Base-by-base conservation (phyloP, 1,140 invertebrate genomes). In the Lysiphlebus fabarum region DNA sequence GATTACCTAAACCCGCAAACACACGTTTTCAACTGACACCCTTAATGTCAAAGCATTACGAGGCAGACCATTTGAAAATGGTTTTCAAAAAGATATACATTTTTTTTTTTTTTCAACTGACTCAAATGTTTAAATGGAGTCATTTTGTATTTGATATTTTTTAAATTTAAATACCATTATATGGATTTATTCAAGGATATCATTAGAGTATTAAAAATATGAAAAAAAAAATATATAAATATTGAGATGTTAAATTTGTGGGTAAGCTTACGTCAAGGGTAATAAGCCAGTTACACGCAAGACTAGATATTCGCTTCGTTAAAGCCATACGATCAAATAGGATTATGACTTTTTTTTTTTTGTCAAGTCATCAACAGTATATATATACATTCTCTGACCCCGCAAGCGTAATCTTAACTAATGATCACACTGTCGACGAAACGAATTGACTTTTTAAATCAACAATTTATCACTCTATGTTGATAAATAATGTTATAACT, bases 1-100 rank as follows among this genome's bases (percentile, higher is more conserved):
- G 65, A 78, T 76, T 76, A 74, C 74, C 73, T 75, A 75, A 26
- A 67, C 69, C 73, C 73, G 67, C 74, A 75, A 76, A 76, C 72
- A 74, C 72, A 76, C 74, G 17, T 26, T 51, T 36, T n/a, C 71
- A 68, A 69, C 68, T 65, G 66, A 58, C 66, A 37, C 54, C 59
- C 70, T 70, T 70, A 70, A 73, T 67, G 72, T 69, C 64, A 63
- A 67, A 60, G 67, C 67, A 71, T 71, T 70, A 72, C 58, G 17
- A 26, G 17, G 17, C 17, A 26, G 17, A 26, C 17, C 17, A 26
- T 26, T 26, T 26, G 17, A 26, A 26, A 26, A 26, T 26, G 17
- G 17, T 26, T 26, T 26, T 26, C 17, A 26, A 26, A 26, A n/a
- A n/a, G n/a, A n/a, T n/a, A n/a, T 26, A 26, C 4, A 26, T 26